phyloP scores from a whole-genome alignment of 2,113 vertebrate species.

The Rhea americana region DNA sequence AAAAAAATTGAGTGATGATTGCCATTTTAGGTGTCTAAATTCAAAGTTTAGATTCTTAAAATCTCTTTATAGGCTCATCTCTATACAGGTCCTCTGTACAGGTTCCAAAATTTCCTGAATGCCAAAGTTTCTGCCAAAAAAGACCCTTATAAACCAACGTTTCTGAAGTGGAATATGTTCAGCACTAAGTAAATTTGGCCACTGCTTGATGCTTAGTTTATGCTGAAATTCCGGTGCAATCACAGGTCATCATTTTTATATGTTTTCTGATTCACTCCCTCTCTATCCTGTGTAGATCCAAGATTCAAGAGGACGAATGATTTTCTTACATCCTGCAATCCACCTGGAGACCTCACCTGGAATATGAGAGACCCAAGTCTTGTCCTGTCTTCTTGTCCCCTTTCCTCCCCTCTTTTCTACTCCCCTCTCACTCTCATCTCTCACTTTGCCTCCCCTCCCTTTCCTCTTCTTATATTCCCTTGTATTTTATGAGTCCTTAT shows the following conservation, averaged over 20 bases:
- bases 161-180: not conserved
- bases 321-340: not conserved
- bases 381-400: not conserved
- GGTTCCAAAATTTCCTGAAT: not conserved
- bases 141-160: not conserved
- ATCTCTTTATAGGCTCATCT: not conserved
- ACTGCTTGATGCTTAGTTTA: not conserved
- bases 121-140: not conserved
- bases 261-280: not conserved
- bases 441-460: not conserved
- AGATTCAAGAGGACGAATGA: not conserved
- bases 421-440: not conserved
- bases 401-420: not conserved
- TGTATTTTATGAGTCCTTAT: not conserved
- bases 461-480: accelerated
- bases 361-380: not conserved
- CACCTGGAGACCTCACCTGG: not conserved
- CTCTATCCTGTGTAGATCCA: not conserved
- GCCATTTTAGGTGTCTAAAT: conserved; percentile 13
- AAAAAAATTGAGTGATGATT: not conserved
- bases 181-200: not conserved
- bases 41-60: not conserved
- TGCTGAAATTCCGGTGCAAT: not conserved
- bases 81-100: not conserved
- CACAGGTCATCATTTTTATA: not conserved